Percentiles rank a stretch among this genome's conserved stretches.
Evolutionary conservation across 2,888 invertebrate genomes (phyloP).

Genomic region (Catonia carolina): DNA sequence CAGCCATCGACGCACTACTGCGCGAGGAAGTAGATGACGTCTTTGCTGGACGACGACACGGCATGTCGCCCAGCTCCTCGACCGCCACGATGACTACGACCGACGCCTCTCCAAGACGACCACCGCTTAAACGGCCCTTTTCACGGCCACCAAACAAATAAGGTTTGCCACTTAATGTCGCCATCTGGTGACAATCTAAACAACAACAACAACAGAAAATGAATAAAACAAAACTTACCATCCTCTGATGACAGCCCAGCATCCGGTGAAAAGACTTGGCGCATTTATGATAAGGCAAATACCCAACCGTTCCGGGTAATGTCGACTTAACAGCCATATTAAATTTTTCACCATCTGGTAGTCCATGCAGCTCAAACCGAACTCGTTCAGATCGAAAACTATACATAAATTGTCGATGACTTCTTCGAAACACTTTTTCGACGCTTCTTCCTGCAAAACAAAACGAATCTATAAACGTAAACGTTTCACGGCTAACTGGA

Average conservation of each 20-base stretch:
- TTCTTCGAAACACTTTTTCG: conserved; percentile 70
- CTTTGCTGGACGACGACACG: too few species aligned
- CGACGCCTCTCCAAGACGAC: too few species aligned
- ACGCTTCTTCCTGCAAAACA: conserved; percentile 59
- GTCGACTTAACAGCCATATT: conserved; percentile 67
- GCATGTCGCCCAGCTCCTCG: too few species aligned
- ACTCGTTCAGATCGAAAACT: conserved; percentile 67
- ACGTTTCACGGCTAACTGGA: too few species aligned
- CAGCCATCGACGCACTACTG: too few species aligned
- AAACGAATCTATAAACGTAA: too few species aligned
- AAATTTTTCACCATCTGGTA: conserved; percentile 72
- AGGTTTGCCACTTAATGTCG: too few species aligned
- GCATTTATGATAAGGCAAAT: conserved; percentile 69
- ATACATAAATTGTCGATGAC: conserved; percentile 72
- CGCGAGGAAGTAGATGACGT: too few species aligned
- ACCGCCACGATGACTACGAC: too few species aligned
- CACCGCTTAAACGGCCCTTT: too few species aligned
- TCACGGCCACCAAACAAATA: too few species aligned
- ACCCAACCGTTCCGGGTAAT: conserved; percentile 72
- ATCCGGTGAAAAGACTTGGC: conserved; percentile 65
- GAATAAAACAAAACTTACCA: conserved; percentile 48
- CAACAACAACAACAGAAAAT: background rate
- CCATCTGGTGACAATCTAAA: too few species aligned
- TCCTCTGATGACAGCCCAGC: conserved; percentile 69
- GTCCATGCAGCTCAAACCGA: conserved; percentile 71